phyloP scores from a whole-genome alignment of 2,113 vertebrate genomes.

The Megaptera novaeangliae region DNA sequence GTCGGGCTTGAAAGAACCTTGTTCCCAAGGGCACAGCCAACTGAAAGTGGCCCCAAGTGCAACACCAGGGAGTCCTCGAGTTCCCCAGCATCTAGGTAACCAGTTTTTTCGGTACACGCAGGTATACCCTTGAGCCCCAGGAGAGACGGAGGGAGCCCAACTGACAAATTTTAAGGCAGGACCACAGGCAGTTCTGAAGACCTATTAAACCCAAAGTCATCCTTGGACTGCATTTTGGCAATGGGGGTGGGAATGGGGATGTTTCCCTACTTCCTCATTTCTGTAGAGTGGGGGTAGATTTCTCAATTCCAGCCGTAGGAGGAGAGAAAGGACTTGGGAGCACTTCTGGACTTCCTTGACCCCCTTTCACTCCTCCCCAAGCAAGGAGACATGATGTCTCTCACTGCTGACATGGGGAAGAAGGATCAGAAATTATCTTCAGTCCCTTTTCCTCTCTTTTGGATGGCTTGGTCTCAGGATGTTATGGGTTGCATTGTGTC shows the following conservation, averaged over 20 bases:
- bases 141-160: background rate
- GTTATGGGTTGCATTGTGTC: background rate
- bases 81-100: conserved; percentile 17
- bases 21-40: background rate
- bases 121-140: background rate
- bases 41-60: background rate
- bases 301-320: background rate
- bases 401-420: background rate
- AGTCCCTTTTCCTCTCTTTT: background rate
- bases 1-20: background rate
- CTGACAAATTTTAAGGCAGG: background rate
- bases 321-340: background rate
- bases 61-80: background rate
- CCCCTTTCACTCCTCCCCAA: background rate
- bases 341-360: background rate
- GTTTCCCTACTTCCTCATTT: background rate
- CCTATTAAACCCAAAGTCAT: background rate
- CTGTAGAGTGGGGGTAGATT: fast-evolving
- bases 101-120: background rate
- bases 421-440: background rate
- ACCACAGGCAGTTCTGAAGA: background rate
- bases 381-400: background rate
- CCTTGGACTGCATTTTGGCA: background rate
- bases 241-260: background rate
- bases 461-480: background rate